Evolutionary conservation across 2,888 invertebrate species (phyloP).

Genomic region (Lasioglossum pauxillum): DNA sequence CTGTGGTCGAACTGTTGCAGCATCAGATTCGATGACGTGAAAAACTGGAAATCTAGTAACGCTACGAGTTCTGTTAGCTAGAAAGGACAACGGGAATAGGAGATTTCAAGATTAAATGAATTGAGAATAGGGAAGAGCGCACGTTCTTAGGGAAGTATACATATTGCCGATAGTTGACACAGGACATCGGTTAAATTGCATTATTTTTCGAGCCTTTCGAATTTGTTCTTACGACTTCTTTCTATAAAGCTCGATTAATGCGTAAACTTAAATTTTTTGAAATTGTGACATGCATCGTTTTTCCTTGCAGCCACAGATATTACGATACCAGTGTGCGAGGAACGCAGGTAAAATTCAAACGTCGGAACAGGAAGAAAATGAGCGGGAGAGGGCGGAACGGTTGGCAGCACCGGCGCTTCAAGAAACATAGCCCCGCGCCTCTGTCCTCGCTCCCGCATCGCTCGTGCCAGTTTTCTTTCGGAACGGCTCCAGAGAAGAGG

Average conservation of each 20-base stretch:
- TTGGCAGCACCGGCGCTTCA: constrained; percentile 69
- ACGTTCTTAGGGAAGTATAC: not conserved
- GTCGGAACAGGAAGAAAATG: constrained; percentile 42
- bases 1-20: not conserved
- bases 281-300: too few species aligned
- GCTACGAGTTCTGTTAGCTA: not conserved
- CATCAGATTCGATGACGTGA: not conserved
- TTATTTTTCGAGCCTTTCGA: too few species aligned
- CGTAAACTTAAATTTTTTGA: too few species aligned
- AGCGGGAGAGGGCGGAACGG: constrained; percentile 33
- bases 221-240: too few species aligned
- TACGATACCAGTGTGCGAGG: not conserved
- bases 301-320: not conserved
- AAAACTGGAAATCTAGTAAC: not conserved
- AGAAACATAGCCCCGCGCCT: constrained; percentile 62
- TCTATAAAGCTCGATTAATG: too few species aligned
- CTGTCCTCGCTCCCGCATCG: constrained; percentile 36
- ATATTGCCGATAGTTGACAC: too few species aligned
- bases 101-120: not conserved
- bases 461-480: constrained; percentile 70
- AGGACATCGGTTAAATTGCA: too few species aligned
- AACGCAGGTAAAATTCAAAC: constrained; percentile 45
- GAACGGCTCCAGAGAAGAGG: constrained; percentile 52
- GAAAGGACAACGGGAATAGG: not conserved
- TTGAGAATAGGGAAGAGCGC: not conserved